phyloP scores from a whole-genome alignment of 2,888 invertebrate genomes.

The Cantharis lateralis region DNA sequence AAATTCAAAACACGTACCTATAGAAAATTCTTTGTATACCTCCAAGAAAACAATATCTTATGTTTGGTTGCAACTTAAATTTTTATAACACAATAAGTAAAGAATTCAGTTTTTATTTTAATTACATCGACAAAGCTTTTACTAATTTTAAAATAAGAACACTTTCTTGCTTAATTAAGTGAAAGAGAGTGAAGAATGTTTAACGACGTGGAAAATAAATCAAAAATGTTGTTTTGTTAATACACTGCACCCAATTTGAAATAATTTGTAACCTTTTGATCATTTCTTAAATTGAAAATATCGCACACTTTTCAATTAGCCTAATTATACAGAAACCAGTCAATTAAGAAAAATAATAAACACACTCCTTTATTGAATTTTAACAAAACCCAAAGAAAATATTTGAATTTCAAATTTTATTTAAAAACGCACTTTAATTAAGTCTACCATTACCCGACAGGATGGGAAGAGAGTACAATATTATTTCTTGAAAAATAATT shows the following conservation, averaged over 20 bases:
- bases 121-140: neutral
- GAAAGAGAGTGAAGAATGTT: no score
- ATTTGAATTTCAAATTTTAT: no score
- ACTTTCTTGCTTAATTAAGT: neutral
- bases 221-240: neutral
- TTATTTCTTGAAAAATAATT: no score
- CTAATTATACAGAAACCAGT: neutral
- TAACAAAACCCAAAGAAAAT: no score
- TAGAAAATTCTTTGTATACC: neutral
- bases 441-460: no score
- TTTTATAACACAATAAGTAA: neutral
- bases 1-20: neutral
- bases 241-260: neutral
- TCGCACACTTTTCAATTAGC: neutral
- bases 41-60: neutral
- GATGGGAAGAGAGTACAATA: no score
- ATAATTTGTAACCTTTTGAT: neutral
- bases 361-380: neutral
- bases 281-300: neutral
- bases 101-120: neutral
- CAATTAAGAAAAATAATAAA: neutral
- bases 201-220: neutral
- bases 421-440: no score
- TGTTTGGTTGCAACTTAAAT: neutral
- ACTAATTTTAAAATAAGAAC: neutral